A percentile compares a stretch with the other conserved stretches of the same genome.
phyloP scores from a whole-genome alignment of 2,797 vertebrate species.

The Lagocephalus sceleratus region DNA sequence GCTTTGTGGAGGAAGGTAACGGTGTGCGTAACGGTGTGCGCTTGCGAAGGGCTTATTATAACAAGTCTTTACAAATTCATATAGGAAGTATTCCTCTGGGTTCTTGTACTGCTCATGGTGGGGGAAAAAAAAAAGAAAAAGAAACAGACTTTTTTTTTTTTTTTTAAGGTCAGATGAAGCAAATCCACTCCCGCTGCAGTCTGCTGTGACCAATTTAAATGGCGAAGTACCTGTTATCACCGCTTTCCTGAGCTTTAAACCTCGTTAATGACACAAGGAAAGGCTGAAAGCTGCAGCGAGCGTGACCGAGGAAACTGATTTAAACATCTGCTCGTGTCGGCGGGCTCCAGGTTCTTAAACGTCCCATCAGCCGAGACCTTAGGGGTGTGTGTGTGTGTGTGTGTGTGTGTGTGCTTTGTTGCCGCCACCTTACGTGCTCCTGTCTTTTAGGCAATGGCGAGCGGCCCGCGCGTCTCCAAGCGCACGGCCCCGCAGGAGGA shows the following conservation, averaged over 20 bases:
- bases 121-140: constrained; percentile 3
- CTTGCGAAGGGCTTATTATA: constrained; percentile 3
- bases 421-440: constrained; percentile 27
- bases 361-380: constrained; percentile 44
- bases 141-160: constrained; percentile 8
- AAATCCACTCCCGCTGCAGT: constrained; percentile 15
- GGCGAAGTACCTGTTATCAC: constrained; percentile 11
- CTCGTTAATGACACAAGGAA: constrained; percentile 17
- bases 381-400: constrained; percentile 22
- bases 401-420: constrained; percentile 9
- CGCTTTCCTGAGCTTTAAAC: constrained; percentile 4
- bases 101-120: constrained; percentile 13
- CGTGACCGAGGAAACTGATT: no score
- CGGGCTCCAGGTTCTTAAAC: constrained; percentile 46
- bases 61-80: not conserved
- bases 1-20: constrained; percentile 9
- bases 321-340: constrained; percentile 30
- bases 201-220: constrained; percentile 9
- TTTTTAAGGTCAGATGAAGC: constrained; percentile 9
- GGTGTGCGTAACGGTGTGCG: constrained; percentile 2
- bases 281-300: constrained; percentile 5
- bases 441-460: constrained; percentile 53
- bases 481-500: constrained; percentile 48
- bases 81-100: not conserved
- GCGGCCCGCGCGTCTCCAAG: constrained; percentile 47